Evolutionary conservation across 1,140 invertebrate species (phyloP), one percentile per base, ranked within the genome.

Genomic region (Drosophila auraria): DNA sequence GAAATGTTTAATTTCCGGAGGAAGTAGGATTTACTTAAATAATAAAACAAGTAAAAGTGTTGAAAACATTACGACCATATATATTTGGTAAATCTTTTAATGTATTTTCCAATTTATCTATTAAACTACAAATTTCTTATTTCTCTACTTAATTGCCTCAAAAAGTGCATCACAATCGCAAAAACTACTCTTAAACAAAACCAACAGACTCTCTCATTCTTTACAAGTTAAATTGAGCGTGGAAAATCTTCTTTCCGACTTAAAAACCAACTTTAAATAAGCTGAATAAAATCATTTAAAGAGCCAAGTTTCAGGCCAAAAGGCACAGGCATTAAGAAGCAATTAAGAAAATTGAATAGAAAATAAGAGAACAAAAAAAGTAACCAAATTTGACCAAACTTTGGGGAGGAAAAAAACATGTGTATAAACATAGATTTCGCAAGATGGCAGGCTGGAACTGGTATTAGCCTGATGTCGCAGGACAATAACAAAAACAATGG

Each of bases 301-400:
- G 27, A 40, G 66, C 51, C 36, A 50, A 71, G 36, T n/a, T 44
- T 51, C 20, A 7, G 66, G 27, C 44, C 14, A 7, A 72, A 44
- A 56, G 57, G 51, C 38, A 61, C 9, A 36, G 1, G 38, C 84
- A 83, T 87, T 83, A 78, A 68, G 68, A 87, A 78, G 80, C 80
- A 87, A 87, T 87, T 89, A 87, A 58, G 83, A 80, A 89, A 87
- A 80, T 83, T 89, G 72, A 78, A 78, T 66, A 44, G 40, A 72
- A 83, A 71, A 78, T 57, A 77, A 60, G 20, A 40, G 44, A 45
- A 33, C 42, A 61, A 56, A 79, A 62, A 49, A 53, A 38, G 53
- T 36, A 71, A 62, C 20, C 57, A 73, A 63, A 60, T 78, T 78
- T 36, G n/a, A 44, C 45, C 62, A 57, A 47, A n/a, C 54, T 25